These are phyloP conservation scores for Dimorphilus gyrociliatus DNA, from an alignment of 2,888 invertebrate genomes.

Conservation along the genomic window DNA sequence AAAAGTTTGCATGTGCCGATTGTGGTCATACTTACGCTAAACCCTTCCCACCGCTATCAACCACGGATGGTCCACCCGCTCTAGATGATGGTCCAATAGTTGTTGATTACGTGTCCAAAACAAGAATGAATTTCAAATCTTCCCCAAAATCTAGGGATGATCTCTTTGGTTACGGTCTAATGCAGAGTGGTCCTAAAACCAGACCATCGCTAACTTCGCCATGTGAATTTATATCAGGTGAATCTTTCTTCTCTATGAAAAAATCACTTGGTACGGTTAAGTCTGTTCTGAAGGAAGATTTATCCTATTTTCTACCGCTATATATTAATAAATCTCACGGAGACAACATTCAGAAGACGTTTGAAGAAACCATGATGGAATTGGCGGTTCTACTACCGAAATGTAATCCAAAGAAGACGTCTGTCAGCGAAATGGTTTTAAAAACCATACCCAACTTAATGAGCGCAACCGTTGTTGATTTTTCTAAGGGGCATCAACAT, in stretches of 20 bases:
- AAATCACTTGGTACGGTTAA: constrained; percentile 17
- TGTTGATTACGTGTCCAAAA: constrained; percentile 22
- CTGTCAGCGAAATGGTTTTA: constrained; percentile 18
- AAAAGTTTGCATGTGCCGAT: constrained; percentile 17
- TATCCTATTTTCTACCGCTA: constrained; percentile 20
- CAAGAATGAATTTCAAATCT: constrained; percentile 10
- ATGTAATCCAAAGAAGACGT: constrained; percentile 15
- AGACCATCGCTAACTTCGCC: constrained; percentile 21
- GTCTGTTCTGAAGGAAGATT: constrained; percentile 22
- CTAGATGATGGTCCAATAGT: constrained; percentile 10
- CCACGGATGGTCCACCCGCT: constrained; percentile 3
- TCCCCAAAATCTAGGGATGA: constrained; percentile 15
- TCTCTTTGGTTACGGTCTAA: constrained; percentile 20
- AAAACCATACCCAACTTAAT: constrained; percentile 23
- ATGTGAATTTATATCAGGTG: constrained; percentile 19
- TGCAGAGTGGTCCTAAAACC: constrained; percentile 17
- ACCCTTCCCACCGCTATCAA: constrained; percentile 16
- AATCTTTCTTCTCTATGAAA: constrained; percentile 19
- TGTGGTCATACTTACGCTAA: constrained; percentile 21
- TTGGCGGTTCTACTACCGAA: constrained; percentile 17
- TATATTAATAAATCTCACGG: constrained; percentile 20
- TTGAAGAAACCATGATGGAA: constrained; percentile 16
- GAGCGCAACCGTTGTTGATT: constrained; percentile 25
- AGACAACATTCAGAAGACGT: constrained; percentile 13
- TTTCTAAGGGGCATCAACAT: constrained; percentile 25